Evolutionary conservation across 2,797 vertebrate species (phyloP).

Genomic region (Manis crassicaudata): DNA sequence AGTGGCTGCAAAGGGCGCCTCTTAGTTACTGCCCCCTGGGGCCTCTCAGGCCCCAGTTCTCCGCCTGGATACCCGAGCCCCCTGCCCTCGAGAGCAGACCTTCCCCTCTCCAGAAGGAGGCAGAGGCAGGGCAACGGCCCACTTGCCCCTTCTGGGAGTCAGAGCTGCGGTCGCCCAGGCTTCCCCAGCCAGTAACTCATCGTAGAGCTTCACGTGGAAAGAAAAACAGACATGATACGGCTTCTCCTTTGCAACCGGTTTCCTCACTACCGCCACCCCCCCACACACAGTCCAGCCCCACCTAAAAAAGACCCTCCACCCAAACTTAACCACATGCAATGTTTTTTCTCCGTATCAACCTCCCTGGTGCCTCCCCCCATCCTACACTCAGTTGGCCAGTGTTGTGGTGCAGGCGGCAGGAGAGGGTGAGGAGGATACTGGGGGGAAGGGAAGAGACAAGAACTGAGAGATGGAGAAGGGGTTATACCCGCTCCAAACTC

Average conservation of each 20-base stretch:
- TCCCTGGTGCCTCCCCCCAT: not conserved
- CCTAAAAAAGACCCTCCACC: not conserved
- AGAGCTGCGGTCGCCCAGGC: not conserved
- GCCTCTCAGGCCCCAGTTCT: conserved; percentile 59
- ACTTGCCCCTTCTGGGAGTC: not conserved
- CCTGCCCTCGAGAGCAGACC: not conserved
- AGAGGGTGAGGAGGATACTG: not conserved
- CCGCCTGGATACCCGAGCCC: not conserved
- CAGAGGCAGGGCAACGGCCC: not conserved
- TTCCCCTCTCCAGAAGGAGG: not conserved
- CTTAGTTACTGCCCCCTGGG: conserved; percentile 61
- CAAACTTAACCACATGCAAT: not conserved
- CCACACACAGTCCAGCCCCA: no score
- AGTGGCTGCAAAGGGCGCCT: conserved; percentile 67
- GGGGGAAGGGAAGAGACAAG: not conserved
- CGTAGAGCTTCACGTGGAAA: not conserved
- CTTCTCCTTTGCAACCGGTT: not conserved
- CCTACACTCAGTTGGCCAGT: not conserved
- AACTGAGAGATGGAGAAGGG: not conserved
- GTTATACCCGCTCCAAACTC: not conserved
- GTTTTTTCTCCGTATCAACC: not conserved
- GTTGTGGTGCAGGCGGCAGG: not conserved
- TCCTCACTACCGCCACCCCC: not conserved
- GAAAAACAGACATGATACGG: not conserved
- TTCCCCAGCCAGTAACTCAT: not conserved